These are phyloP conservation scores for Epistrophe eligans DNA, from an alignment of 2,888 invertebrate species.

Conservation along the genomic window DNA sequence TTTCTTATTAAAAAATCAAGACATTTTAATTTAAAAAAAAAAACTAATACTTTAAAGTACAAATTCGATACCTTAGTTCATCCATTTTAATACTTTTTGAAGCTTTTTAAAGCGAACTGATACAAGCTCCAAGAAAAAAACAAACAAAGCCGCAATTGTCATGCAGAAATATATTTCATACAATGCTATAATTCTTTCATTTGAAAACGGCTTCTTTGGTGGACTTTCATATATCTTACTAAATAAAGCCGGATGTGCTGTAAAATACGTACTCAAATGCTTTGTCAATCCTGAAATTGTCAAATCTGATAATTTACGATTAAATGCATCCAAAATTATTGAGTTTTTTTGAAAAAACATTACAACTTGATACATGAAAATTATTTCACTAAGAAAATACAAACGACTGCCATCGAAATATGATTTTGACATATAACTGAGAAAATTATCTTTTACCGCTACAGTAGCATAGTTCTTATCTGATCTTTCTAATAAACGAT, in stretches of 20 bases:
- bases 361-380: conserved; percentile 78
- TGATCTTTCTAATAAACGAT: background rate
- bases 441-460: conserved; percentile 77
- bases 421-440: conserved; percentile 77
- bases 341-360: conserved; percentile 79
- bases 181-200: conserved; percentile 56
- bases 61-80: background rate
- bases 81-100: background rate
- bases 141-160: conserved; percentile 18
- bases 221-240: conserved; percentile 19
- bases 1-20: background rate
- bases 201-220: background rate
- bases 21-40: background rate
- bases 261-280: conserved; percentile 35
- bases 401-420: conserved; percentile 77
- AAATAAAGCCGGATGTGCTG: conserved; percentile 18
- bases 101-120: conserved; percentile 7
- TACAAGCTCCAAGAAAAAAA: conserved; percentile 75
- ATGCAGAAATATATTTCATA: conserved; percentile 51
- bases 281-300: conserved; percentile 77
- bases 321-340: conserved; percentile 77
- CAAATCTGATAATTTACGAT: conserved; percentile 77
- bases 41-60: background rate
- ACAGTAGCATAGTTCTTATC: conserved; percentile 19
- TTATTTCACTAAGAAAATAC: conserved; percentile 78